Evolutionary conservation across 2,797 vertebrate species (phyloP), one percentile per base, ranked within the genome.

Genomic region (Nasua narica): DNA sequence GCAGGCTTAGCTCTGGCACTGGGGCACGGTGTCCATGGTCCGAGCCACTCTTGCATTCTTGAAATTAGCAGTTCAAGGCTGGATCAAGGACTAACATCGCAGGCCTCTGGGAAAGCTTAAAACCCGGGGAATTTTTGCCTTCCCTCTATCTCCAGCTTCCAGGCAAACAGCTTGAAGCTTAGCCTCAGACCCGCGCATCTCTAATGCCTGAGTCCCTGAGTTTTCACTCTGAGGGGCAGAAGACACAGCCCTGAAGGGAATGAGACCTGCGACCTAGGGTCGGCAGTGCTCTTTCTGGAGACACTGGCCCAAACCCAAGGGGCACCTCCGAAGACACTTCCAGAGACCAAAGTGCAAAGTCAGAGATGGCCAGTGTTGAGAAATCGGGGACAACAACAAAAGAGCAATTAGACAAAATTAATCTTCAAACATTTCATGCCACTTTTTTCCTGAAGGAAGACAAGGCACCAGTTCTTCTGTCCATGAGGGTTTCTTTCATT

Each of bases 31-130:
- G 37, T 90, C 90, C 78, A 11, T 48, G 77, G 69, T 65, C 96
- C 18, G 92, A 97, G 86, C 52, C 8, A 0, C 70, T 96, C 82
- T 56, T 50, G 58, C 88, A 46, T 92, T 97, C 97, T 95, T 96
- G 7, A 7, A 86, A 92, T 95, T 43, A 90, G 29, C 5, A 19
- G 67, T 27, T 13, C 91, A 97, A 90, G 27, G 32, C 60, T 79
- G 90, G 40, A 95, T 88, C 62, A 0, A 2, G 40, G 48, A 21
- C 18, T 90, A 94, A 98, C 95, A 27, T 16, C 70, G 1, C 3
- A 86, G 86, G 35, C 9, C 15, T 56, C 0, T 0, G 2, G 58
- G 37, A 87, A 48, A n/a, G 5, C 58, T 95, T 23, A 86, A 85
- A 92, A 92, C 32, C n/a, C 46, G 7, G 27, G 58, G 40, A 84